phyloP scores from a whole-genome alignment of 35 echinoderm and acorn worm species.

The Ophioderma brevispina region DNA sequence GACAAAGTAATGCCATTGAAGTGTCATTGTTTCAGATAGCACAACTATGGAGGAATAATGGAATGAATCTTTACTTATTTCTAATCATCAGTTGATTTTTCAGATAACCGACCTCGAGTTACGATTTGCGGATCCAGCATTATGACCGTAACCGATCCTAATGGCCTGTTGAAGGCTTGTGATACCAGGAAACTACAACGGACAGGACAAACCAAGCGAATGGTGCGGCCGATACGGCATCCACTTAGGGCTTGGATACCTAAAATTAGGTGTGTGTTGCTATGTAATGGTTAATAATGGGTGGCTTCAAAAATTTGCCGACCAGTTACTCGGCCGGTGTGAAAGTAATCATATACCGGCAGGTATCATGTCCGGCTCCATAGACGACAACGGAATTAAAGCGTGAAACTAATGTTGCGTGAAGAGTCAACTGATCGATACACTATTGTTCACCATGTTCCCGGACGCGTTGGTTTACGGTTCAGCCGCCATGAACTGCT shows the following conservation, averaged over 20 bases:
- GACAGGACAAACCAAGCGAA: constrained; percentile 49
- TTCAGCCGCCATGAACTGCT: too few relatives aligned
- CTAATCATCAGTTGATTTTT: neutral
- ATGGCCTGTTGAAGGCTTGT: constrained; percentile 18
- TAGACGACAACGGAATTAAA: too few relatives aligned
- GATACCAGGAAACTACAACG: constrained; percentile 34
- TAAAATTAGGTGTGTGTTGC: constrained; percentile 44
- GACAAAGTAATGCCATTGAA: neutral
- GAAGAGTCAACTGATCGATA: too few relatives aligned
- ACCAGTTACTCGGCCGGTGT: too few relatives aligned
- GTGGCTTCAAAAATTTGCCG: too few relatives aligned
- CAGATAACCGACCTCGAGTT: neutral
- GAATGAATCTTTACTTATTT: neutral
- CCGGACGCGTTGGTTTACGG: too few relatives aligned
- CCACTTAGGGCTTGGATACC: constrained; percentile 53
- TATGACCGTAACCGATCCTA: constrained; percentile 72
- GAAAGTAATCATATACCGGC: too few relatives aligned
- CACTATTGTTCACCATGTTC: too few relatives aligned
- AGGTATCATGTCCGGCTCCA: too few relatives aligned
- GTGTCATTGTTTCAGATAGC: neutral
- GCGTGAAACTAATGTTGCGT: too few relatives aligned
- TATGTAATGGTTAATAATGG: too few relatives aligned
- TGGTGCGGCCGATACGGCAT: constrained; percentile 46
- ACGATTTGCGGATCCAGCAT: constrained; percentile 72
- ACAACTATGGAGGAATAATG: neutral